Conservation (phyloP, 2,888 invertebrate genomes). For the Carabus problematicus region DNA sequence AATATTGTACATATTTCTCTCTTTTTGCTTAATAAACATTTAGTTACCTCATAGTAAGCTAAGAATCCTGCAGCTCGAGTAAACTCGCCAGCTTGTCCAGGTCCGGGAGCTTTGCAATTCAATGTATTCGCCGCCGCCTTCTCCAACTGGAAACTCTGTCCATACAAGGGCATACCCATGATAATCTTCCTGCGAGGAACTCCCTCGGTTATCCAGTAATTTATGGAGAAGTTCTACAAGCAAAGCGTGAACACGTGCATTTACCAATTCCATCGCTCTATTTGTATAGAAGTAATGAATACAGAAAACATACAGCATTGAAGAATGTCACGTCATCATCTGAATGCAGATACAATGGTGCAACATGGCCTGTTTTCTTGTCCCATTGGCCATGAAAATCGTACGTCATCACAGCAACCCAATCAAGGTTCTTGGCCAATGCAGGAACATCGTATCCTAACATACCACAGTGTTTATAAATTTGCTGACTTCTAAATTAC, state of each 20-base stretch:
- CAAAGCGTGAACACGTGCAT: neutral
- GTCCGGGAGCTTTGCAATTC: conserved; percentile 77
- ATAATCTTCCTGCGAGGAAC: conserved; percentile 82
- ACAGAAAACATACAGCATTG: conserved; percentile 71
- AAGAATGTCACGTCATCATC: conserved; percentile 83
- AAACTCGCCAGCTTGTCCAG: conserved; percentile 84
- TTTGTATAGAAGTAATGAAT: neutral
- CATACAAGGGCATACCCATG: conserved; percentile 90
- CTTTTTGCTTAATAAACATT: conserved; percentile 32
- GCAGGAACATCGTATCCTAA: conserved; percentile 79
- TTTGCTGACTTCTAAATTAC: neutral
- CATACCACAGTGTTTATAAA: neutral
- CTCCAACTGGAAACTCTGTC: conserved; percentile 80
- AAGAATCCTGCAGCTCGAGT: conserved; percentile 86
- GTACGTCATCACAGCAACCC: conserved; percentile 93
- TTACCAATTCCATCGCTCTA: neutral
- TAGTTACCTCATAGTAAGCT: conserved; percentile 85
- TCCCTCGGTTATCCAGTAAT: conserved; percentile 88
- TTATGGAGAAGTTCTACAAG: conserved; percentile 83
- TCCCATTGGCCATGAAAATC: conserved; percentile 94
- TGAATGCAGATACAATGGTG: conserved; percentile 82
- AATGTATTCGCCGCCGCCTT: conserved; percentile 69
- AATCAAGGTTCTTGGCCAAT: conserved; percentile 78
- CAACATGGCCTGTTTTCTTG: conserved; percentile 88
- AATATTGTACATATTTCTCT: neutral